A percentile compares a stretch with the other conserved stretches of the same genome.
These are phyloP conservation scores for Eidolon helvum DNA, from an alignment of 2,113 vertebrate genomes.

Conservation along the genomic window DNA sequence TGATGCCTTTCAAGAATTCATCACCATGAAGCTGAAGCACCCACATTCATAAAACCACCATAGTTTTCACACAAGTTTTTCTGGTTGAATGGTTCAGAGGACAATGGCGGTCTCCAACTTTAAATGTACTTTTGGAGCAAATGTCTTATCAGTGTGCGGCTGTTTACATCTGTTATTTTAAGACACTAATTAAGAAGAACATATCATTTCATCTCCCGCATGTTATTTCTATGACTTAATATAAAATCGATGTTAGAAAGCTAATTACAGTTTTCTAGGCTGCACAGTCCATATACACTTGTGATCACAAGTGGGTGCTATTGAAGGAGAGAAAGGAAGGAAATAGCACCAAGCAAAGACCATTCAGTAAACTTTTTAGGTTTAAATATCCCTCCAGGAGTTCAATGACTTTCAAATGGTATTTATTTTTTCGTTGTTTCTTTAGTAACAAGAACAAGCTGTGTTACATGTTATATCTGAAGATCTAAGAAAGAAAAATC, in stretches of 20 bases:
- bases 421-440: neutral
- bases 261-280: constrained; percentile 78
- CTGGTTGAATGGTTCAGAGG: constrained; percentile 27
- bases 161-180: constrained; percentile 78
- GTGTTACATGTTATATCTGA: constrained; percentile 16
- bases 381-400: constrained; percentile 64
- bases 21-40: neutral
- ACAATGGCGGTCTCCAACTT: constrained; percentile 38
- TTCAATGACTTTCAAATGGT: constrained; percentile 34
- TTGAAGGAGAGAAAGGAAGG: constrained; percentile 65
- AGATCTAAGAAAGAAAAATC: constrained; percentile 42
- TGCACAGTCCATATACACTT: constrained; percentile 52
- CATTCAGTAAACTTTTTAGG: constrained; percentile 17
- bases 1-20: neutral
- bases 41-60: neutral
- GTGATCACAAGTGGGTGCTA: constrained; percentile 60
- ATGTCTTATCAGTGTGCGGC: constrained; percentile 58
- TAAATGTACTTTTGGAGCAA: constrained; percentile 55
- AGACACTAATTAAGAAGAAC: constrained; percentile 69
- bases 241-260: constrained; percentile 73
- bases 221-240: constrained; percentile 72
- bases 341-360: constrained; percentile 25
- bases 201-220: constrained; percentile 70
- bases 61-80: neutral
- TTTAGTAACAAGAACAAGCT: constrained; percentile 37